Evolutionary conservation across 2,888 invertebrate species (phyloP), one percentile per base, ranked within the genome.

Genomic region (Polymixis lichenea): DNA sequence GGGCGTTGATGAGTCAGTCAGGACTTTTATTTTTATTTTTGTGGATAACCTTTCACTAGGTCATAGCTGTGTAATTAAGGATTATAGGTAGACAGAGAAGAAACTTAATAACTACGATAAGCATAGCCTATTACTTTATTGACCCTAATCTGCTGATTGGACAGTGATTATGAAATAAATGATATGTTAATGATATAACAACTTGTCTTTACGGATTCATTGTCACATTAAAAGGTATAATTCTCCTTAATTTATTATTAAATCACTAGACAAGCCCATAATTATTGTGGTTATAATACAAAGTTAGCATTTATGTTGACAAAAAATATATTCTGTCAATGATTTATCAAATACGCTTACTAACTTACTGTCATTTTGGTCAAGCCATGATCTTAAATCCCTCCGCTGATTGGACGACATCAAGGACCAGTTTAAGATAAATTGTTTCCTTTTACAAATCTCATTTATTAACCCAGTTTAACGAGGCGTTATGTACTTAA

Each of bases 331-430:
- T 74, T n/a, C 46, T 9, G 13, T 61, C 19, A 55, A 68, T 75
- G 56, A 72, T 80, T 75, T 74, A 78, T 64, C 60, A 38, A 77
- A 77, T 22, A 15, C 38, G 49, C 71, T 70, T 74, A 77, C 69
- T 13, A 38, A 46, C 28, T 68, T 62, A 78, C 25, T 62, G 51
- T 69, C 32, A 72, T 43, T 67, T 75, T 51, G 43, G 17, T 49
- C 11, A 25, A 78, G 28, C 75, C 85, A 51, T 88, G 88, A 86
- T 77, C 85, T 68, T 70, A 79, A 66, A 77, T 32, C 49, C 77
- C 38, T 77, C 25, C 2, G 28, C 65, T 65, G 55, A 70, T 58
- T 65, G 32, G 49, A 28, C 32, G 53, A 67, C 28, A 66, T 65
- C 60, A 60, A 51, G 56, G 49, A 72, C 66, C 72, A 76, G 32